Evolutionary conservation across 1,140 invertebrate genomes (phyloP), one percentile per base, ranked within the genome.

Genomic region (Nephila pilipes): DNA sequence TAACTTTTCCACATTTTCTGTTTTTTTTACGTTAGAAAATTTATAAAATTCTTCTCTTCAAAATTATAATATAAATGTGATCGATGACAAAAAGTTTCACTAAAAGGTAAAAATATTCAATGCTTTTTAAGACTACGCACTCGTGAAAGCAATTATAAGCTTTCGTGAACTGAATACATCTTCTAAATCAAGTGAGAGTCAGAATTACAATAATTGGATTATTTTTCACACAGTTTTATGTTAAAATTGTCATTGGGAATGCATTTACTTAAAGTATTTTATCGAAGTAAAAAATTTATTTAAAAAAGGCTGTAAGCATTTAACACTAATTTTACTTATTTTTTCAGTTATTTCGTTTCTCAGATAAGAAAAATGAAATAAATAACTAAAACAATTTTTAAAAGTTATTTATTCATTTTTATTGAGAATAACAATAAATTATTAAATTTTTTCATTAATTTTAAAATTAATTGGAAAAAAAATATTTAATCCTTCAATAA

Each of bases 71-170:
- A 63, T 55, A 60, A 54, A 87, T 36, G 38, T 87, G 85, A 87
- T 87, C 55, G 85, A 87, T 87, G 55, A 22, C 25, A 1, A 14
- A 46, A 46, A 55, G 85, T 55, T 57, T 83, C 63, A 75, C 75
- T 75, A 55, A 75, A 22, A 88, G 38, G 87, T 87, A 60, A 88
- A 46, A 12, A 29, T 25, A 88, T 69, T 65, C 58, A 69, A 75
- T 46, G 54, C 10, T 36, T 18, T 58, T 58, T 75, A 46, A 46
- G 46, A 46, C 46, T 46, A 32, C 63, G 87, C 75, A 63, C 18
- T 75, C 22, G 1, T 16, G 38, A n/a, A 25, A 38, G n/a, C 38
- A 87, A 87, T 60, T 63, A 63, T 16, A n/a, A 22, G 32, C 18
- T 25, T 83, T 29, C 80, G 80, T 55, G 80, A 55, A 29, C 22